Base-by-base conservation (phyloP, 2,888 invertebrate species). In the Horisme vitalbata region DNA sequence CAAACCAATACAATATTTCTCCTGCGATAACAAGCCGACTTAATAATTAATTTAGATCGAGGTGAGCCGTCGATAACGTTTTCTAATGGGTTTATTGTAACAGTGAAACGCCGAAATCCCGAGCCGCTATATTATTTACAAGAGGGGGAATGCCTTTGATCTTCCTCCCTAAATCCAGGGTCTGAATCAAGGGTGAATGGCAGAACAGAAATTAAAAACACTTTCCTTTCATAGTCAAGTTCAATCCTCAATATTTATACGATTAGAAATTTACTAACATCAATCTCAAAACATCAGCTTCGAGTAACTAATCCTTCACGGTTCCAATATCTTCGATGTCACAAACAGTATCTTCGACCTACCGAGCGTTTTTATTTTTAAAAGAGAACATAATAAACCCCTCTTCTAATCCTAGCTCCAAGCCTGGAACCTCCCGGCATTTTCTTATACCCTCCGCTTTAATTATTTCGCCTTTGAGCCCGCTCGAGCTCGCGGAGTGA, bases 401-500 rank as follows among this genome's bases (percentile, higher is more conserved):
- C 20, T 7, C 32, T 27, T 18, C 21, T 35, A 49, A 44, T 39
- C 38, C 44, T 44, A 27, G 32, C 41, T 37, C 11, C 47, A 36
- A 24, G 35, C 13, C 47, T 47, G 45, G 32, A 26, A 55, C 67
- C 74, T 69, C 71, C 72, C 74, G 71, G 71, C 78, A 79, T 83
- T 84, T 84, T 85, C 83, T 86, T 84, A 78, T 76, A 71, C 75
- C 79, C 79, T 75, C 73, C 68, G 73, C 79, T 82, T 83, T 88
- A 88, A 88, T 88, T 87, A 88, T 88, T 86, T 85, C 76, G 78
- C 83, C 80, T 85, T 82, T 82, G 80, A 83, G 79, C 75, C 71
- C 79, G 75, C 78, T 64, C 60, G 55, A 55, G 69, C 68, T 71
- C 79, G 81, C 68, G 79, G 73, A 78, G 75, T 79, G 86, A 87